Percentiles rank a stretch among this genome's conserved stretches.
Evolutionary conservation across 1,140 invertebrate species (phyloP).

Genomic region (Aphelinus atriplicis): DNA sequence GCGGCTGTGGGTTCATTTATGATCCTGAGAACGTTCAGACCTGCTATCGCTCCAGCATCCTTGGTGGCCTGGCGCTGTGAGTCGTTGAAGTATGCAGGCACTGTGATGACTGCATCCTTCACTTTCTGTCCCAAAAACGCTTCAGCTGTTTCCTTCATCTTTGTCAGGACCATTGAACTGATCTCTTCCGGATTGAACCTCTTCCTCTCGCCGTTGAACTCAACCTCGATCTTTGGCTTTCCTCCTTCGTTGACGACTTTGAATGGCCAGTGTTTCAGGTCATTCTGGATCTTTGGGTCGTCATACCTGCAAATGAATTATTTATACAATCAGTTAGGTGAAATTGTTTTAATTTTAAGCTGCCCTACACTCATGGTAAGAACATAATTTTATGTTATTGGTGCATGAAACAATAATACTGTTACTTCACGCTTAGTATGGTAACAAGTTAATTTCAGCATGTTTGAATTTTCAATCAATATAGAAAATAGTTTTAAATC

Average conservation of each 20-base stretch:
- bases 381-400: too few relatives aligned
- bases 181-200: conserved; percentile 81
- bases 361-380: too few relatives aligned
- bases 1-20: conserved; percentile 82
- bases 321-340: background rate
- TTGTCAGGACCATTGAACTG: conserved; percentile 84
- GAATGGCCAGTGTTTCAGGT: conserved; percentile 78
- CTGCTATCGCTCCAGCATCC: conserved; percentile 74
- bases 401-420: too few relatives aligned
- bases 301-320: conserved; percentile 63
- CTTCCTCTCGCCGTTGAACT: conserved; percentile 79
- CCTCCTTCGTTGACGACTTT: conserved; percentile 71
- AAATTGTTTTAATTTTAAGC: too few relatives aligned
- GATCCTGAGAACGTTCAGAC: conserved; percentile 82
- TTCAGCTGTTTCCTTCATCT: conserved; percentile 79
- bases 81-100: conserved; percentile 80
- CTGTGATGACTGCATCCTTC: conserved; percentile 68
- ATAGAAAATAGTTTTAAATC: too few relatives aligned
- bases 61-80: conserved; percentile 74
- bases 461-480: too few relatives aligned
- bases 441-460: too few relatives aligned
- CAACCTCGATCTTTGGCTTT: conserved; percentile 73
- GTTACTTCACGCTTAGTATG: too few relatives aligned
- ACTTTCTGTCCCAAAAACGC: conserved; percentile 63
- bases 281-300: conserved; percentile 75